Conservation (phyloP, 1,140 invertebrate species). For the Drosophila ogumai region DNA sequence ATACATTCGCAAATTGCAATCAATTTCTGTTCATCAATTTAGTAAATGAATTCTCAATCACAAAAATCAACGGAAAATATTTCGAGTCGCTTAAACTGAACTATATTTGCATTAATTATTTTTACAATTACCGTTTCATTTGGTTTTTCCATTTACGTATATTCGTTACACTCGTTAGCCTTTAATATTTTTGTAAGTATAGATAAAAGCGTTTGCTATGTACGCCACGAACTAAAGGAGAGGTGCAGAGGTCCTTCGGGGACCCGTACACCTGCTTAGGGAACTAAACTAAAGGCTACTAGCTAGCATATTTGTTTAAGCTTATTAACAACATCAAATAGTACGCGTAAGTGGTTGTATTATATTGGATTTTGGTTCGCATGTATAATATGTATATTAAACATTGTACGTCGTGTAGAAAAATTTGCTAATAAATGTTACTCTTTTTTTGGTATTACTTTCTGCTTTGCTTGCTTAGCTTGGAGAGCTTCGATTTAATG, state of each 20-base stretch:
- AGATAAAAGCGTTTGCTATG: slow-evolving; percentile 78
- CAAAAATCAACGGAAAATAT: slow-evolving; percentile 73
- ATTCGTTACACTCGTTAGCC: slow-evolving; percentile 81
- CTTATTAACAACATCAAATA: slow-evolving; percentile 83
- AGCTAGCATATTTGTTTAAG: slow-evolving; percentile 72
- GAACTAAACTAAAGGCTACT: slow-evolving; percentile 75
- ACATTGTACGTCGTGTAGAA: slow-evolving; percentile 77
- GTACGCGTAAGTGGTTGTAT: slow-evolving; percentile 65
- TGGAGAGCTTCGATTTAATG: slow-evolving; percentile 82
- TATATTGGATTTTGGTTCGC: slow-evolving; percentile 42
- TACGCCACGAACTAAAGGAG: slow-evolving; percentile 75
- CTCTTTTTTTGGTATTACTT: slow-evolving; percentile 53
- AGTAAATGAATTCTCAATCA: slow-evolving; percentile 80
- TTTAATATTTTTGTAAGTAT: slow-evolving; percentile 63
- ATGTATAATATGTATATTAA: slow-evolving; percentile 60
- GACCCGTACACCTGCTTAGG: slow-evolving; percentile 21
- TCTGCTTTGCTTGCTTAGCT: slow-evolving; percentile 64
- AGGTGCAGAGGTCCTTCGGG: slow-evolving; percentile 16
- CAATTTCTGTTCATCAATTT: slow-evolving; percentile 71
- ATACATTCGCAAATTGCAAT: slow-evolving; percentile 83
- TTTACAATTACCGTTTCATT: slow-evolving; percentile 61
- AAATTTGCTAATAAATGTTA: slow-evolving; percentile 81
- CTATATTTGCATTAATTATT: slow-evolving; percentile 41
- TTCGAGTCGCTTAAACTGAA: slow-evolving; percentile 53
- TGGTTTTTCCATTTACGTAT: slow-evolving; percentile 73